Percentiles rank a stretch among this genome's conserved stretches.
phyloP scores from a whole-genome alignment of 2,113 vertebrate genomes.

The Camelus dromedarius region DNA sequence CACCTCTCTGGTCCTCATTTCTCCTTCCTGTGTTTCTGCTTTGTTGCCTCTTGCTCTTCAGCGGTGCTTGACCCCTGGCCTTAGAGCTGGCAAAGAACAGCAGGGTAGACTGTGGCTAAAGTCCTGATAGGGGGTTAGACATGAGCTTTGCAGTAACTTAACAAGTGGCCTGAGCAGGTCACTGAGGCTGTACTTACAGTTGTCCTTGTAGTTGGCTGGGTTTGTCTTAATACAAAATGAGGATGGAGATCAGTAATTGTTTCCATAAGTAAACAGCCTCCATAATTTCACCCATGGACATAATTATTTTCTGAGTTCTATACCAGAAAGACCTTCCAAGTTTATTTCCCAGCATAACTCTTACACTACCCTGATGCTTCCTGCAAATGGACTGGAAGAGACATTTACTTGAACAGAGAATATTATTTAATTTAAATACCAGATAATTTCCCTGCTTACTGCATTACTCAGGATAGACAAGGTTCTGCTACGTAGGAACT shows the following conservation, averaged over 20 bases:
- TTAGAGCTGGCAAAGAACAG: background rate
- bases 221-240: background rate
- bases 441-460: background rate
- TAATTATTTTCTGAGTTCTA: constrained; percentile 8
- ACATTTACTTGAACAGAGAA: background rate
- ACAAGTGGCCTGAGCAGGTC: background rate
- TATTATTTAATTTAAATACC: background rate
- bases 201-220: background rate
- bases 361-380: background rate
- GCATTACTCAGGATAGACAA: background rate
- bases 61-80: background rate
- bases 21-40: background rate
- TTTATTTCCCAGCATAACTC: constrained; percentile 6
- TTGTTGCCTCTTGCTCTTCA: background rate
- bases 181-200: background rate
- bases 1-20: background rate
- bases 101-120: background rate
- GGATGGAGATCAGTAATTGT: background rate
- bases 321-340: background rate
- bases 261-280: background rate
- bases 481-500: background rate
- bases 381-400: background rate
- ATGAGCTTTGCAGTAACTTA: background rate
- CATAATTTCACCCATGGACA: background rate
- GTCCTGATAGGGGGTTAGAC: background rate